Conservation (phyloP, 1,140 invertebrate species). For the Drosophila dunni region DNA sequence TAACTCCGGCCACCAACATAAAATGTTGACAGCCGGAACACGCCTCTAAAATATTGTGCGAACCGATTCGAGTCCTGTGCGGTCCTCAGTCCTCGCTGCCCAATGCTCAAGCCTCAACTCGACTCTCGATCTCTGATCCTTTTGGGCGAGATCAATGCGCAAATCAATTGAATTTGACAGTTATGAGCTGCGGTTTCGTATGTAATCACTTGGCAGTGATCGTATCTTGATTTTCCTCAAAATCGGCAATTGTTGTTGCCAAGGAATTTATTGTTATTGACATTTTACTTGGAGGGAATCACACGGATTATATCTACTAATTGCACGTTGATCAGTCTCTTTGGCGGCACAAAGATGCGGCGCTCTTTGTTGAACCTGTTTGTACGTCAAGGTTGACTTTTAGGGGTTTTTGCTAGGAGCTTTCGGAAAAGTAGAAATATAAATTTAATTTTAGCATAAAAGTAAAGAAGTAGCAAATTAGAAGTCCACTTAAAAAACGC, state of each 20-base stretch:
- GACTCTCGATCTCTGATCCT: not conserved
- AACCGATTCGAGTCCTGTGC: conserved; percentile 60
- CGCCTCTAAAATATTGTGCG: conserved; percentile 82
- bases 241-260: conserved; percentile 42
- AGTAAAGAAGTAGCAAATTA: too few species aligned
- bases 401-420: not conserved
- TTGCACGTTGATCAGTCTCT: conserved; percentile 39
- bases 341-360: conserved; percentile 47
- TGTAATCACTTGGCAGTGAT: conserved; percentile 39
- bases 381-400: conserved; percentile 35
- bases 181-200: conserved; percentile 71
- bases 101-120: too few species aligned
- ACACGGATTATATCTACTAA: conserved; percentile 82
- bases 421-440: not conserved
- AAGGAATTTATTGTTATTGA: conserved; percentile 80
- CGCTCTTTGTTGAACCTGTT: conserved; percentile 41
- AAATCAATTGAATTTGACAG: conserved; percentile 79
- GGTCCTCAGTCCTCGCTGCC: conserved; percentile 40
- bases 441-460: too few species aligned
- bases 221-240: conserved; percentile 61
- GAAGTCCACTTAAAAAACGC: too few species aligned
- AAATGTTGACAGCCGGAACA: conserved; percentile 83
- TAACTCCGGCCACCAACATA: conserved; percentile 76
- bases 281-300: conserved; percentile 75
- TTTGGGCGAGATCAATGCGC: conserved; percentile 34